Evolutionary conservation across 2,888 invertebrate species (phyloP).

Genomic region (Atherix ibis): DNA sequence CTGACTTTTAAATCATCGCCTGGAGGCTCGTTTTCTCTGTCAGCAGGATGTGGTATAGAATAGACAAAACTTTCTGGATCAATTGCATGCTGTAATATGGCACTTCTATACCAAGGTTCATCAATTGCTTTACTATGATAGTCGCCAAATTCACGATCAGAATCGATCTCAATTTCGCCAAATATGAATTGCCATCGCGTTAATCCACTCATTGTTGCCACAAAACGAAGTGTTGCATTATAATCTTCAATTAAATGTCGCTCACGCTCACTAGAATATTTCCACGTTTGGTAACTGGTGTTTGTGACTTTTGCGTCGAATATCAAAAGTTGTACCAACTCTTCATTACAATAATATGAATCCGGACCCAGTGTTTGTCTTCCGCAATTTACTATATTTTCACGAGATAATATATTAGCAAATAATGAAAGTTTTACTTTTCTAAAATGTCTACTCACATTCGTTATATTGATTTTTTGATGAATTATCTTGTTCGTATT

Average conservation of each 20-base stretch:
- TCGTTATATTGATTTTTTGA: constrained; percentile 8
- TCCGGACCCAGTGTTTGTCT: constrained; percentile 44
- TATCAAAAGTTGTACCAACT: constrained; percentile 66
- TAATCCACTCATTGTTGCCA: constrained; percentile 77
- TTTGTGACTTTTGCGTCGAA: constrained; percentile 67
- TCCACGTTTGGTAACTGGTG: constrained; percentile 42
- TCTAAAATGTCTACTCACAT: constrained; percentile 7
- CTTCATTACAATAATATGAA: constrained; percentile 70
- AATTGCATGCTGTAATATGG: constrained; percentile 67
- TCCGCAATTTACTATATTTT: constrained; percentile 44
- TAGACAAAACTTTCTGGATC: constrained; percentile 64
- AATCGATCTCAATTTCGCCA: constrained; percentile 38
- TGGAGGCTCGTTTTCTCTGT: no score
- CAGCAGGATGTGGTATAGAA: constrained; percentile 48
- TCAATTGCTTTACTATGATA: constrained; percentile 61
- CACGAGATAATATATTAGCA: neutral
- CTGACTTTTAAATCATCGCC: constrained; percentile 48
- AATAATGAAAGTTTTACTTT: neutral
- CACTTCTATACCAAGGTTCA: constrained; percentile 82
- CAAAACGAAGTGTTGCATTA: constrained; percentile 61
- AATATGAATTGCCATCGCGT: constrained; percentile 72
- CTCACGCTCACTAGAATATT: constrained; percentile 36
- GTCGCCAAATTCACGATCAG: constrained; percentile 54
- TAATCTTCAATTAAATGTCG: constrained; percentile 43
- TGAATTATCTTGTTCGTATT: constrained; percentile 33